Percentiles rank a stretch among this genome's conserved stretches.
Evolutionary conservation across 2,113 vertebrate genomes (phyloP).

Genomic region (Triplophysa dalaica): DNA sequence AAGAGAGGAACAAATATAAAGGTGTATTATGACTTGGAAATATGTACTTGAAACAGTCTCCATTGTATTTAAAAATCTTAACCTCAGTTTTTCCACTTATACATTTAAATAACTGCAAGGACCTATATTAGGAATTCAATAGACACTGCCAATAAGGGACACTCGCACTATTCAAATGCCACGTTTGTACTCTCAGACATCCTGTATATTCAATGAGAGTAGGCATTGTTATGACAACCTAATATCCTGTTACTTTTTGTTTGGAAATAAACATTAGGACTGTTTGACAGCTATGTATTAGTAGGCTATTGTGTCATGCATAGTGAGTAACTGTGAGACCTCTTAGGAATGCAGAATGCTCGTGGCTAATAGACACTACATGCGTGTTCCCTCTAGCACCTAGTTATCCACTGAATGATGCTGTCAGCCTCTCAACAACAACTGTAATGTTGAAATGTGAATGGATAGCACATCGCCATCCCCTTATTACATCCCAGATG

Average conservation of each 20-base stretch:
- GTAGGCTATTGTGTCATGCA: conserved; percentile 1
- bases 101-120: not conserved
- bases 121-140: not conserved
- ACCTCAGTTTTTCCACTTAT: not conserved
- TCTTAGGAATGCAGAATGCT: conserved; percentile 12
- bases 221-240: conserved; percentile 17
- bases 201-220: conserved; percentile 9
- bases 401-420: conserved; percentile 12
- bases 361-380: conserved; percentile 4
- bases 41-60: not conserved
- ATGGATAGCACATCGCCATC: not conserved
- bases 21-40: not conserved
- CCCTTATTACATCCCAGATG: not conserved
- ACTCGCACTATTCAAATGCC: conserved; percentile 21
- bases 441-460: not conserved
- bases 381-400: not conserved
- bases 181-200: not conserved
- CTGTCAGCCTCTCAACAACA: conserved; percentile 2
- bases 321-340: conserved; percentile 6
- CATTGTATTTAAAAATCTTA: not conserved
- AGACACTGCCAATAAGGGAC: conserved; percentile 1
- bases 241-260: conserved; percentile 17
- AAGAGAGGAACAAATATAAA: not conserved
- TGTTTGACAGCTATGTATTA: not conserved
- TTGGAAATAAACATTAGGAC: conserved; percentile 19